Evolutionary conservation across 2,113 vertebrate species (phyloP), one percentile per base, ranked within the genome.

Genomic region (Poeciliopsis prolifica): DNA sequence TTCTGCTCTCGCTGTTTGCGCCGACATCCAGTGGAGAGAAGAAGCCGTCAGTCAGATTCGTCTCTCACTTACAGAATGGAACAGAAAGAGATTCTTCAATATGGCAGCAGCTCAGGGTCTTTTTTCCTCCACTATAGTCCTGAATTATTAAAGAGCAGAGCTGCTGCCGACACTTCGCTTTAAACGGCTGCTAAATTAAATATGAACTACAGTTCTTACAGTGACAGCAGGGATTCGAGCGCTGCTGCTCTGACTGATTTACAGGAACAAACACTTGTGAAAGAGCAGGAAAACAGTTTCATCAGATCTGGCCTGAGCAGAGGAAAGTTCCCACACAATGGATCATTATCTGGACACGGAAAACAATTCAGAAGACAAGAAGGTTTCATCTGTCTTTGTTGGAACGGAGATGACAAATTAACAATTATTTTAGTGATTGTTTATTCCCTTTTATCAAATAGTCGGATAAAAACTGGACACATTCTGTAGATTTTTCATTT

Each of bases 131-230:
- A 87, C 87, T 82, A 63, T 73, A 79, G 65, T 66, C 81, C 89
- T 93, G 86, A 91, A 92, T 94, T 89, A 92, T 92, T 91, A 86
- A 92, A 73, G 61, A 72, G 81, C 82, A 70, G 74, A 86, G 78
- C 70, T 30, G 79, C 73, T 75, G 80, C 83, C 89, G 78, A 87
- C 85, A 86, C 87, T 73, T 81, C 85, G 88, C 91, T 90, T 89
- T 81, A 78, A 83, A 84, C 78, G 88, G 82, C 86, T 90, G 82
- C 82, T 91, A 88, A 92, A 94, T 92, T 80, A 91, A 92, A 89
- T 88, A 89, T 91, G 90, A 85, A 90, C 91, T 85, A 88, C 64
- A 51, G 75, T 74, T 79, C 83, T 85, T 87, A 74, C 89, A 90
- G 89, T 81, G 87, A 89, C 88, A 82, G 88, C 82, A 64, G 78